Evolutionary conservation across 2,113 vertebrate species (phyloP), one percentile per base, ranked within the genome.

Genomic region (Boulengeromyrus knoepffleri): DNA sequence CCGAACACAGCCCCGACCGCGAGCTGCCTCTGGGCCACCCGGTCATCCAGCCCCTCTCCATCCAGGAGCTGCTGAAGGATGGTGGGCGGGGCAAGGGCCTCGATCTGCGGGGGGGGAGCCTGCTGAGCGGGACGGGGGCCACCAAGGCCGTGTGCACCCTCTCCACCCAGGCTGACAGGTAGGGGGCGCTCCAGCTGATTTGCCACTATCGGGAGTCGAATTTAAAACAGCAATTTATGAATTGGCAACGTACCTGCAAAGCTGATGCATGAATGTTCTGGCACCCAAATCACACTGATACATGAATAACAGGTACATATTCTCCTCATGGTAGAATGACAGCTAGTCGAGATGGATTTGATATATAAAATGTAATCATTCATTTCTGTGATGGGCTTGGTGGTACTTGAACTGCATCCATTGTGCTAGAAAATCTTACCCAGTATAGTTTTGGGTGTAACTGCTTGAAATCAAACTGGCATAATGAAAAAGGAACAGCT

Each of bases 111-210:
- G 95, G 96, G 1, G 96, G 97, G 56, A 97, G 97, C 93, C 95
- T 99, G 91, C 95, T 99, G 92, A 97, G 93, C 0, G 97, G 97
- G 9, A 96, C 93, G 89, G 95, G 93, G 0, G 98, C 97, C 0
- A 97, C 97, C 92, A 98, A 97, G 93, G 98, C 97, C 0, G 97
- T 99, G 46, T 98, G 97, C 90, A 96, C 95, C 0, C 96, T 99
- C 21, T 99, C 99, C 10, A 99, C 98, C 0, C 97, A 98, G 94
- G 97, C 97, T 0, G 99, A 99, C 96, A 97, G 98, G 97, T 98
- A 94, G 49, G 58, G 3, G 70, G 5, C 9, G 9, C 49, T 36
- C 53, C 5, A 10, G 3, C 19, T 1, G 24, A 10, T 31, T 21
- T 31, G 8, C 1, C 24, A 31, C 24, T 2, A 1, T 42, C 15